Evolutionary conservation across 1,140 invertebrate species (phyloP).

Genomic region (Stegodyphus dumicola): DNA sequence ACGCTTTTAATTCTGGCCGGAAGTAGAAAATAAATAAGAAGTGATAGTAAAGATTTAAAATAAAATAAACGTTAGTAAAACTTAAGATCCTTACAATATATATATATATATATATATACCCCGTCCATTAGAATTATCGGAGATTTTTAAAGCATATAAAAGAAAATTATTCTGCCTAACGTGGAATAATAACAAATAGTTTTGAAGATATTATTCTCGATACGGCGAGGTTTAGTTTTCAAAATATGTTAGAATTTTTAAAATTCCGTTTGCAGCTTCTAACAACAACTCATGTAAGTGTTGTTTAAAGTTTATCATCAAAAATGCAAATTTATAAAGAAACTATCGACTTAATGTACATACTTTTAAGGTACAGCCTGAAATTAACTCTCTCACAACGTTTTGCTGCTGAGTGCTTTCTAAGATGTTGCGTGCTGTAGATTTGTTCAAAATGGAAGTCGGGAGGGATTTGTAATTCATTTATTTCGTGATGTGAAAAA

Average conservation of each 20-base stretch:
- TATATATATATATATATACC: neutral
- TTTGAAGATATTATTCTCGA: too few species aligned
- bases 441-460: slow-evolving; percentile 35
- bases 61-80: too few species aligned
- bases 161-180: neutral
- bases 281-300: neutral
- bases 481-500: slow-evolving; percentile 35
- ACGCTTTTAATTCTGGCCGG: too few species aligned
- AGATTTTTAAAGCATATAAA: neutral
- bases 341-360: slow-evolving; percentile 30
- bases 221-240: too few species aligned
- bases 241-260: neutral
- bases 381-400: slow-evolving; percentile 40
- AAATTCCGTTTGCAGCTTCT: neutral
- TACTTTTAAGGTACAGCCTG: slow-evolving; percentile 28
- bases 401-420: slow-evolving; percentile 18
- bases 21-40: too few species aligned
- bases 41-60: too few species aligned
- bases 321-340: slow-evolving; percentile 31
- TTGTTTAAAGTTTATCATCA: slow-evolving; percentile 23
- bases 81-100: too few species aligned
- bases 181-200: neutral
- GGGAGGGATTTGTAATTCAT: slow-evolving; percentile 51
- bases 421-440: slow-evolving; percentile 35
- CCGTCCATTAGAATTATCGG: neutral